Conservation (phyloP, 2,888 invertebrate genomes). For the Rhingia rostrata region DNA sequence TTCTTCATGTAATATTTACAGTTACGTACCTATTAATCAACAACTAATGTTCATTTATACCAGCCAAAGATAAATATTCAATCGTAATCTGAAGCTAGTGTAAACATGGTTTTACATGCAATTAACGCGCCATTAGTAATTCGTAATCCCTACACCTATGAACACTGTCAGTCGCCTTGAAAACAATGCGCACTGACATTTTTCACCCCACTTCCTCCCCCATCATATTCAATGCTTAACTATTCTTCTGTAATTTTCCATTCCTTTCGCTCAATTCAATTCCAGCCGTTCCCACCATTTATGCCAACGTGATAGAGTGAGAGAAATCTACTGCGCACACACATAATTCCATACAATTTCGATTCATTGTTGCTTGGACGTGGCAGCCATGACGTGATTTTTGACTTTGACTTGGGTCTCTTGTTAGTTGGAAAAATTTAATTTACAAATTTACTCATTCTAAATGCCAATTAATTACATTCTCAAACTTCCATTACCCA, state of each 20-base stretch:
- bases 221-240: background rate
- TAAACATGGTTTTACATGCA: background rate
- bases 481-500: conserved; percentile 72
- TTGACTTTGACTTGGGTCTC: conserved; percentile 79
- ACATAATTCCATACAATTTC: conserved; percentile 76
- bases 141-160: conserved; percentile 4
- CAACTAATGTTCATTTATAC: no score
- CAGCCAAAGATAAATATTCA: no score
- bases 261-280: conserved; percentile 42
- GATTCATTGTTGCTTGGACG: conserved; percentile 83
- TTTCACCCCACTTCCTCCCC: conserved; percentile 35
- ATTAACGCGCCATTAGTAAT: background rate
- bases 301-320: conserved; percentile 31
- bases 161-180: conserved; percentile 69
- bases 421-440: conserved; percentile 73
- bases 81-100: background rate
- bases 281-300: conserved; percentile 42
- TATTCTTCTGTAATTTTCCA: conserved; percentile 48
- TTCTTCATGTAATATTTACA: no score
- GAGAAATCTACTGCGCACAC: conserved; percentile 33
- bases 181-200: conserved; percentile 74
- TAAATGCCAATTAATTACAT: conserved; percentile 73
- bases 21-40: no score
- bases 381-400: conserved; percentile 83
- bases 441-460: conserved; percentile 73